Evolutionary conservation across 1,140 invertebrate species (phyloP).

Genomic region (Venustaconcha ellipsiformis): DNA sequence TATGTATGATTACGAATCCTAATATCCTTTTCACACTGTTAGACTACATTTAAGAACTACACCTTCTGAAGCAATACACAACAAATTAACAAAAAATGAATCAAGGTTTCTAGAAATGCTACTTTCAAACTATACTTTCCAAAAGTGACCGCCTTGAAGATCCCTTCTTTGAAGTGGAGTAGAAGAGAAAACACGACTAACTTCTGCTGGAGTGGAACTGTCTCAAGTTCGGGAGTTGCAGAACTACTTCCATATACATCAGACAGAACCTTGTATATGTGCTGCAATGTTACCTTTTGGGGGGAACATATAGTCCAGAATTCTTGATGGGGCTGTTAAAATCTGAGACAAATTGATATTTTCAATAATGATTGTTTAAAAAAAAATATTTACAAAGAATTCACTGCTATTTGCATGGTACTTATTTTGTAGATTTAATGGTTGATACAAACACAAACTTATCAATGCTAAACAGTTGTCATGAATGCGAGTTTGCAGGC

Average conservation of each 20-base stretch:
- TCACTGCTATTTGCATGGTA: no score
- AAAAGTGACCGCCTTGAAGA: slow-evolving; percentile 87
- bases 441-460: no score
- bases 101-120: no score
- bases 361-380: neutral
- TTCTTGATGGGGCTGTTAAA: slow-evolving; percentile 63
- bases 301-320: slow-evolving; percentile 32
- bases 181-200: slow-evolving; percentile 87
- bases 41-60: no score
- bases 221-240: slow-evolving; percentile 66
- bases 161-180: slow-evolving; percentile 84
- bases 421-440: no score
- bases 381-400: neutral
- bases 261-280: slow-evolving; percentile 85
- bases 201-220: slow-evolving; percentile 92
- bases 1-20: no score
- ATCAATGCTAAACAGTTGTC: no score
- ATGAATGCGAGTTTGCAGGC: no score
- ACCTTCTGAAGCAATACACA: no score
- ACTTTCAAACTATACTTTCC: slow-evolving; percentile 77
- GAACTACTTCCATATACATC: slow-evolving; percentile 83
- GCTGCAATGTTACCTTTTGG: slow-evolving; percentile 79
- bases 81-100: no score
- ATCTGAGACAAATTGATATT: slow-evolving; percentile 29
- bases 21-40: no score